Percentiles rank a stretch among this genome's conserved stretches.
These are phyloP conservation scores for Drosophila koepferae DNA, from an alignment of 2,888 invertebrate species.

Conservation along the genomic window DNA sequence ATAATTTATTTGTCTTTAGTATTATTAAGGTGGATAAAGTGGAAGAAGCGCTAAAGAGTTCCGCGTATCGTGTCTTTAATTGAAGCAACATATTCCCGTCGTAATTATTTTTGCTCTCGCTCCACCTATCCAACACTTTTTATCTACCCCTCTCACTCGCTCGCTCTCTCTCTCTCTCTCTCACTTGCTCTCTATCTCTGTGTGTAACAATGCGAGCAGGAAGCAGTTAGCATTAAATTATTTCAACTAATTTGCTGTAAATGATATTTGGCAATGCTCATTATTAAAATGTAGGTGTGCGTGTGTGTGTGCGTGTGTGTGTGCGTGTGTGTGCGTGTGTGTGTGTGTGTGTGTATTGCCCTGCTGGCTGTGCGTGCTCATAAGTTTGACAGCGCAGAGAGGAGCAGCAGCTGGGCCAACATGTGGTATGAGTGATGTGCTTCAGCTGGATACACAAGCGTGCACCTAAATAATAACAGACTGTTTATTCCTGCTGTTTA, in stretches of 20 bases:
- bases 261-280: conserved; percentile 20
- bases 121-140: background rate
- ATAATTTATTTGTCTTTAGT: conserved; percentile 1
- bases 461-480: conserved; percentile 56
- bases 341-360: background rate
- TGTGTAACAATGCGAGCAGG: conserved; percentile 8
- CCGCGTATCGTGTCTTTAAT: conserved; percentile 10
- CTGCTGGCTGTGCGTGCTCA: conserved; percentile 30
- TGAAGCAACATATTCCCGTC: background rate
- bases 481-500: conserved; percentile 45
- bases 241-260: conserved; percentile 18
- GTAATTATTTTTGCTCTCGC: conserved; percentile 6
- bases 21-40: background rate
- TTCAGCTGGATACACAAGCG: conserved; percentile 23
- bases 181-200: background rate
- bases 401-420: conserved; percentile 31
- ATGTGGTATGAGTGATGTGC: conserved; percentile 69
- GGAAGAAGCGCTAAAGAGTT: background rate
- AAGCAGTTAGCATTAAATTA: conserved; percentile 18
- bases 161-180: background rate
- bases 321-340: conserved; percentile 2
- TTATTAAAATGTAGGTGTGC: conserved; percentile 7
- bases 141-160: background rate
- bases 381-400: conserved; percentile 30
- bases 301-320: conserved; percentile 4